phyloP scores from a whole-genome alignment of 2,888 invertebrate species.

The Andrena bucephala region DNA sequence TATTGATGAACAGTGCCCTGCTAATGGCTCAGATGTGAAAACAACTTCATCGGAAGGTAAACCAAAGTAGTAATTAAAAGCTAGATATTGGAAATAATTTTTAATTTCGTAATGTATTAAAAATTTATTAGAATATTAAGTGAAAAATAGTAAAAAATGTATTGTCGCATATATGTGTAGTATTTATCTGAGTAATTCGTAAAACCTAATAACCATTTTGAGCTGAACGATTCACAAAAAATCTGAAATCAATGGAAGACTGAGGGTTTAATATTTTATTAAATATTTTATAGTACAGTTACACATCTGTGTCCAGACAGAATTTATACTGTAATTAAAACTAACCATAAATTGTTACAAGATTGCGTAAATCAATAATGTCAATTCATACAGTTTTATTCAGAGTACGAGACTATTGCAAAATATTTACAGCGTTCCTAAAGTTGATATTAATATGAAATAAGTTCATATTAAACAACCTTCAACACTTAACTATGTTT shows the following conservation, averaged over 20 bases:
- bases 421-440: constrained; percentile 42
- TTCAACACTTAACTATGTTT: constrained; percentile 30
- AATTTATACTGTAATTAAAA: constrained; percentile 27
- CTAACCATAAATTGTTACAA: constrained; percentile 21
- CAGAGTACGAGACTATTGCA: constrained; percentile 12
- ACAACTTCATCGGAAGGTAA: constrained; percentile 17
- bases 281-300: constrained; percentile 28
- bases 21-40: background rate
- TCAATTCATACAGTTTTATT: constrained; percentile 29
- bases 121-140: background rate
- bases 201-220: constrained; percentile 3
- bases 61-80: constrained; percentile 8
- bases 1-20: constrained; percentile 14
- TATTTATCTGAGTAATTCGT: background rate
- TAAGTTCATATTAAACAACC: constrained; percentile 9
- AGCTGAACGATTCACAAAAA: background rate
- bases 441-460: constrained; percentile 21
- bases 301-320: background rate
- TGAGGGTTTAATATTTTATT: constrained; percentile 27
- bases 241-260: background rate
- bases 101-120: background rate
- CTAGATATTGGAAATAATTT: constrained; percentile 1
- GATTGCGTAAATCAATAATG: constrained; percentile 2
- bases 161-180: background rate
- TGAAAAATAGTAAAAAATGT: background rate